These are phyloP conservation scores for Sardina pilchardus DNA, from an alignment of 2,113 vertebrate species.

Conservation along the genomic window DNA sequence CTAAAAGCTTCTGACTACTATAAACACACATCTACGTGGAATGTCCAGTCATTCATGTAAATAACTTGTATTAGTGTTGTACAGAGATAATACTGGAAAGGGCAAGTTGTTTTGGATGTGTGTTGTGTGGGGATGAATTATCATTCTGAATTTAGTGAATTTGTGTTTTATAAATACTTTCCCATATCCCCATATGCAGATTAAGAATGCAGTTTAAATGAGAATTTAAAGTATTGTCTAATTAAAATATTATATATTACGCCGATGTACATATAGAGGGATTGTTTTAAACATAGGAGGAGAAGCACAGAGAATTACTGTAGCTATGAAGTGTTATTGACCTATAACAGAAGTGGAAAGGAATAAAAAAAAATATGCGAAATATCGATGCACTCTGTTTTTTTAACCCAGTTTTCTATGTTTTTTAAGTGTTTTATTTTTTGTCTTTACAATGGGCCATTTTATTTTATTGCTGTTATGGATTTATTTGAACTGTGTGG, in stretches of 20 bases:
- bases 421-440: constrained; percentile 25
- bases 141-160: constrained; percentile 18
- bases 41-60: constrained; percentile 68
- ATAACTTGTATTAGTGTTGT: constrained; percentile 68
- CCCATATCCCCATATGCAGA: constrained; percentile 26
- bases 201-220: constrained; percentile 26
- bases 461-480: background rate
- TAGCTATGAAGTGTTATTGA: constrained; percentile 20
- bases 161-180: constrained; percentile 44
- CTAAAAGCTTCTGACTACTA: constrained; percentile 37
- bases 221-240: constrained; percentile 48
- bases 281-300: constrained; percentile 40
- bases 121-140: constrained; percentile 16
- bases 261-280: constrained; percentile 47
- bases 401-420: constrained; percentile 38
- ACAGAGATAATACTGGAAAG: constrained; percentile 65
- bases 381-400: constrained; percentile 46
- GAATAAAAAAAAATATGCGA: constrained; percentile 5
- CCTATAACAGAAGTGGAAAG: constrained; percentile 29
- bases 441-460: background rate
- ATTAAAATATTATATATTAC: constrained; percentile 45
- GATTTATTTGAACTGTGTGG: background rate
- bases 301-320: constrained; percentile 37
- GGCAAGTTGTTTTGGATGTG: constrained; percentile 24
- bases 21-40: constrained; percentile 24